A percentile compares a stretch with the other conserved stretches of the same genome.
Conservation (phyloP, 1,140 invertebrate species). For the Hycleus cichorii region DNA sequence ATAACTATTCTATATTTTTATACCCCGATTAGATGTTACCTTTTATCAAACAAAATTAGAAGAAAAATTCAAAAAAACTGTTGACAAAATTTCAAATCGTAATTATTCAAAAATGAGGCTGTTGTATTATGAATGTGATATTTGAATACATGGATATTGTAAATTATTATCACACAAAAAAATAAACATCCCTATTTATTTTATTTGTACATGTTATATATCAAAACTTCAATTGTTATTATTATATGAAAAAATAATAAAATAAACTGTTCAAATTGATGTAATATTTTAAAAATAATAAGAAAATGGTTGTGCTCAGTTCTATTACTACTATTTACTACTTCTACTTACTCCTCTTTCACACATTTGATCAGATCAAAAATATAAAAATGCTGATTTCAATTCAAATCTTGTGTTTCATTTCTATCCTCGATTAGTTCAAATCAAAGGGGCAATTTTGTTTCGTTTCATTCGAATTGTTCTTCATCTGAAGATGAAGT, state of each 20-base stretch:
- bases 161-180: constrained; percentile 25
- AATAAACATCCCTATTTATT: constrained; percentile 25
- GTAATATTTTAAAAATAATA: constrained; percentile 23
- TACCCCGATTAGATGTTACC: constrained; percentile 26
- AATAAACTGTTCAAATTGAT: constrained; percentile 28
- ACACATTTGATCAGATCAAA: constrained; percentile 24
- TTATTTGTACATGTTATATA: constrained; percentile 28
- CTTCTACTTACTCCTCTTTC: no score
- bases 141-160: constrained; percentile 40
- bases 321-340: constrained; percentile 17
- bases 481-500: no score
- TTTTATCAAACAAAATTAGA: constrained; percentile 4
- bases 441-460: no score
- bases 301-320: constrained; percentile 24
- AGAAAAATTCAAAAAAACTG: constrained; percentile 6
- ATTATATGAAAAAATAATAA: constrained; percentile 15
- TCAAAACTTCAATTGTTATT: constrained; percentile 22
- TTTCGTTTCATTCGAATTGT: no score
- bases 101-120: constrained; percentile 33
- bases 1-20: constrained; percentile 26
- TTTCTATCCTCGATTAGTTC: background rate
- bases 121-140: constrained; percentile 40
- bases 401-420: constrained; percentile 7
- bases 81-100: constrained; percentile 8
- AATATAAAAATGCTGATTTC: constrained; percentile 28